Percentiles rank a stretch among this genome's conserved stretches.
phyloP scores from a whole-genome alignment of 2,888 invertebrate genomes.

The Pachliopta kotzebuea region DNA sequence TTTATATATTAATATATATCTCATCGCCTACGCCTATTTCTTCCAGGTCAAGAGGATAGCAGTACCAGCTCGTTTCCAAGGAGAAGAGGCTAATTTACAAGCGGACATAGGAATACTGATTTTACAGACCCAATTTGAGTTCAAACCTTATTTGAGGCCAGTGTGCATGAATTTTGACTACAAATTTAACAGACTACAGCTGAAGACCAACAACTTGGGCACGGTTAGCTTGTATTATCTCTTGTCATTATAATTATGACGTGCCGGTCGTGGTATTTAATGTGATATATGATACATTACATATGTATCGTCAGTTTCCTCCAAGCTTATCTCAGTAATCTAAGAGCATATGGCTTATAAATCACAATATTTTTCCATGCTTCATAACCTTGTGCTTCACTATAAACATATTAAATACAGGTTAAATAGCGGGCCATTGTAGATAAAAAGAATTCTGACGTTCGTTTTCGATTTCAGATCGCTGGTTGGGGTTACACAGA shows the following conservation, averaged over 20 bases:
- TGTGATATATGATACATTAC: too few species aligned
- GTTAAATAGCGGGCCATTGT: too few species aligned
- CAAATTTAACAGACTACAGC: slow-evolving; percentile 43
- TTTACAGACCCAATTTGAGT: slow-evolving; percentile 54
- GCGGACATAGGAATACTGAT: slow-evolving; percentile 79
- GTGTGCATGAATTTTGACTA: slow-evolving; percentile 68
- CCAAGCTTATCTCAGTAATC: too few species aligned
- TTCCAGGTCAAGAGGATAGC: slow-evolving; percentile 57
- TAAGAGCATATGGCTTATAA: too few species aligned
- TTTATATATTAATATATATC: too few species aligned
- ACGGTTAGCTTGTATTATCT: slow-evolving; percentile 37
- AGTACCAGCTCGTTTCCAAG: slow-evolving; percentile 67
- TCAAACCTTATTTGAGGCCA: slow-evolving; percentile 66
- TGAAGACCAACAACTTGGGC: slow-evolving; percentile 41
- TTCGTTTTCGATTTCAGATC: slow-evolving; percentile 35
- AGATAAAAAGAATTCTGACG: too few species aligned
- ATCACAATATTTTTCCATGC: too few species aligned
- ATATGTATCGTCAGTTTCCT: too few species aligned
- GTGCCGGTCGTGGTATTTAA: too few species aligned
- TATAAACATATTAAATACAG: too few species aligned
- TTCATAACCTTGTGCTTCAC: too few species aligned
- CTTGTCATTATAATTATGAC: too few species aligned
- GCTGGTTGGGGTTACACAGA: slow-evolving; percentile 49
- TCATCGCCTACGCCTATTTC: background rate
- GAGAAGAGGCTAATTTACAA: slow-evolving; percentile 72